phyloP scores from a whole-genome alignment of 2,113 vertebrate species.

The Struthio camelus region DNA sequence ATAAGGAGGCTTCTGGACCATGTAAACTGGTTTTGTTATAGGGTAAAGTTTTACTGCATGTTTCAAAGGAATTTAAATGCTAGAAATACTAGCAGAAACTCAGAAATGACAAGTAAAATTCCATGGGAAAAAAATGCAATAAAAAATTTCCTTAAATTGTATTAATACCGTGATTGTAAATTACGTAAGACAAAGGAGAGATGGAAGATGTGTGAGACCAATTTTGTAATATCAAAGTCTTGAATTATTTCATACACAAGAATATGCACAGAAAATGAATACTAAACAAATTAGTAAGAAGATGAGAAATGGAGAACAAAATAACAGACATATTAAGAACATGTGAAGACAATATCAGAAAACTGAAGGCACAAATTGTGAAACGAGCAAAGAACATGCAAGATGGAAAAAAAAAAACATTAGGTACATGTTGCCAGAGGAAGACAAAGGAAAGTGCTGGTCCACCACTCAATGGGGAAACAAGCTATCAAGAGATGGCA shows the following conservation, averaged over 20 bases:
- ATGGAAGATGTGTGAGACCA: background rate
- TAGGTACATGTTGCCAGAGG: background rate
- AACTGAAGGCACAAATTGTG: background rate
- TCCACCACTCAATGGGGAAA: background rate
- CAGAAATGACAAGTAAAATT: background rate
- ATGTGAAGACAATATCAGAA: background rate
- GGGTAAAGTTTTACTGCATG: background rate
- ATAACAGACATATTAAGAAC: background rate
- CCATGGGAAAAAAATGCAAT: background rate
- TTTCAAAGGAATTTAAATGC: background rate
- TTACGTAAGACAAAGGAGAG: background rate
- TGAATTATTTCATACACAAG: background rate
- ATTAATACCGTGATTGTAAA: background rate
- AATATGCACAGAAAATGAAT: background rate
- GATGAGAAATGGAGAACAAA: background rate
- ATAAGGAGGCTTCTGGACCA: background rate
- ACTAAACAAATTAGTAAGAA: background rate
- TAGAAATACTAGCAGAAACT: background rate
- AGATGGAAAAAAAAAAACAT: background rate
- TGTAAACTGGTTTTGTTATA: background rate
- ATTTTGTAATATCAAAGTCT: background rate
- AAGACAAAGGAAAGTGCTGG: background rate
- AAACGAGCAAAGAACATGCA: background rate
- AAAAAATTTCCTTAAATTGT: background rate
- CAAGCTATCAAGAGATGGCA: background rate